Conservation (phyloP, 2,888 invertebrate genomes). For the Amblyteles armatorius region DNA sequence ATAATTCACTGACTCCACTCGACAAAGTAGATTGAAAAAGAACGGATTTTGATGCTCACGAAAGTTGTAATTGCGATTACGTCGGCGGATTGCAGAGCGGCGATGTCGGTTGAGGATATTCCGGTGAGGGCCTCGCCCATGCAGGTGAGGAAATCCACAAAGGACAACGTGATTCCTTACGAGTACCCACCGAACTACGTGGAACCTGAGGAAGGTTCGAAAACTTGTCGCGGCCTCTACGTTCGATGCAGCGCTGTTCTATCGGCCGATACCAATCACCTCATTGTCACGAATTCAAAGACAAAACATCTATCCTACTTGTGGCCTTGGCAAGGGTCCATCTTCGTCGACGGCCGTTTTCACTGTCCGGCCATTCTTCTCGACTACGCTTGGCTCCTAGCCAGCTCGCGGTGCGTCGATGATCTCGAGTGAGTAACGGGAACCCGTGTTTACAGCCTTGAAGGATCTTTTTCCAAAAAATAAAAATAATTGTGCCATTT, state of each 20-base stretch:
- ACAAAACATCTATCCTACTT: constrained; percentile 78
- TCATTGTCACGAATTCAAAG: constrained; percentile 64
- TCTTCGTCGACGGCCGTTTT: constrained; percentile 90
- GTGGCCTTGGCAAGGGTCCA: constrained; percentile 91
- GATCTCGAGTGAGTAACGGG: constrained; percentile 83
- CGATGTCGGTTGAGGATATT: constrained; percentile 74
- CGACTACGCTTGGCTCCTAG: constrained; percentile 88
- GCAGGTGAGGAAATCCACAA: constrained; percentile 40
- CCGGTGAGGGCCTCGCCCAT: constrained; percentile 63
- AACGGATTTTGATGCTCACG: neutral
- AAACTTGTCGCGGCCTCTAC: constrained; percentile 75
- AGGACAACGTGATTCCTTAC: constrained; percentile 49
- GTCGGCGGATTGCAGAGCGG: constrained; percentile 74
- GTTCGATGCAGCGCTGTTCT: constrained; percentile 76
- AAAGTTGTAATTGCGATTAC: neutral
- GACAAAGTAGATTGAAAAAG: neutral
- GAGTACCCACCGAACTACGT: constrained; percentile 63
- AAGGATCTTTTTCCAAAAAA: neutral
- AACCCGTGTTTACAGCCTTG: neutral
- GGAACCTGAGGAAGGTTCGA: constrained; percentile 47
- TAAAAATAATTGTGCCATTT: neutral
- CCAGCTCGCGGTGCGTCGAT: constrained; percentile 85
- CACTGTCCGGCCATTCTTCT: constrained; percentile 90
- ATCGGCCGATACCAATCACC: constrained; percentile 41
- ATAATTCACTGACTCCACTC: neutral